These are phyloP conservation scores for Anoplius nigerrimus DNA, from an alignment of 2,888 invertebrate species.

Conservation along the genomic window DNA sequence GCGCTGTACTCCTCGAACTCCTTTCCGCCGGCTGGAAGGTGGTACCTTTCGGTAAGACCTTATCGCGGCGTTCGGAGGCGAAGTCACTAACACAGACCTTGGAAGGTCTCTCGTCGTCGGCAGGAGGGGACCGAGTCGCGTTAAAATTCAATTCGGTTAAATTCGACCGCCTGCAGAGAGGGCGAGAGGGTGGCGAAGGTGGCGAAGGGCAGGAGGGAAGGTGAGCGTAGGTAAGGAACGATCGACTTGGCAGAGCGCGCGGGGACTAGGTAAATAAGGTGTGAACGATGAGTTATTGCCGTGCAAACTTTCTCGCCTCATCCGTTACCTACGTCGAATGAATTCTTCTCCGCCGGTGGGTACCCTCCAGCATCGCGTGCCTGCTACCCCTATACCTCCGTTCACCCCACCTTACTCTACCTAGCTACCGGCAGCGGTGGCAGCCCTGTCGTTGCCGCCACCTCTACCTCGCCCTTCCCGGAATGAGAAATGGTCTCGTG, in stretches of 20 bases:
- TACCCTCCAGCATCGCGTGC: constrained; percentile 39
- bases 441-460: constrained; percentile 14
- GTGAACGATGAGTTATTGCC: constrained; percentile 55
- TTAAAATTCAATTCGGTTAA: constrained; percentile 47
- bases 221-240: constrained; percentile 20
- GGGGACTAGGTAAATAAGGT: constrained; percentile 52
- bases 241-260: constrained; percentile 32
- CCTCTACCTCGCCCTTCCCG: neutral
- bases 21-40: no score
- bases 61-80: no score
- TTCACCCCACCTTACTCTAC: constrained; percentile 2
- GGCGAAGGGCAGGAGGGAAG: neutral
- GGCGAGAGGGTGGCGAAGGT: neutral
- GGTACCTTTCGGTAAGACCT: no score
- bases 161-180: constrained; percentile 27
- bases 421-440: neutral
- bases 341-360: constrained; percentile 48
- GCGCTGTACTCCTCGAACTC: no score
- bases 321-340: constrained; percentile 50
- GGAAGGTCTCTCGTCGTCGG: neutral
- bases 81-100: no score
- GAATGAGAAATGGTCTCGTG: constrained; percentile 54
- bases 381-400: constrained; percentile 9
- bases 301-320: constrained; percentile 53
- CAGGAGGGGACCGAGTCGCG: constrained; percentile 5